Conservation (phyloP, 2,888 invertebrate species). For the Archaeoteleia sp. region DNA sequence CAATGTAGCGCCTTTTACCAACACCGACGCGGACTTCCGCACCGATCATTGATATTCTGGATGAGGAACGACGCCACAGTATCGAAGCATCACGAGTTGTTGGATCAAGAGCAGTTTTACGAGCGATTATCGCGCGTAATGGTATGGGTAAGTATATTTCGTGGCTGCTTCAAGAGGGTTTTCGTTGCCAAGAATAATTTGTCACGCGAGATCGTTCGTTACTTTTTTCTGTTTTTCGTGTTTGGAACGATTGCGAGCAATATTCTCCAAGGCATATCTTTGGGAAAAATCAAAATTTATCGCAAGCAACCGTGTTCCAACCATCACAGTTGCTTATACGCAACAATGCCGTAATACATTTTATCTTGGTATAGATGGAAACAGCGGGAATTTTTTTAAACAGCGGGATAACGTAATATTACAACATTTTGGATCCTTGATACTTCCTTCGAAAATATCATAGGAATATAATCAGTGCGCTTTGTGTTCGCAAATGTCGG, state of each 20-base stretch:
- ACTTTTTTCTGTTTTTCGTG: constrained; percentile 1
- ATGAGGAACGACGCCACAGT: constrained; percentile 42
- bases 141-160: constrained; percentile 40
- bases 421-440: too few species aligned
- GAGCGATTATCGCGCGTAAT: constrained; percentile 51
- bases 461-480: constrained; percentile 39
- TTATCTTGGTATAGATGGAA: not conserved
- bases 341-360: not conserved
- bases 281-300: not conserved
- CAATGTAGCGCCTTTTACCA: constrained; percentile 47
- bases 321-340: not conserved
- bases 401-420: too few species aligned
- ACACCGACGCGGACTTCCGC: constrained; percentile 47
- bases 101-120: constrained; percentile 46
- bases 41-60: constrained; percentile 44
- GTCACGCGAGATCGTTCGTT: constrained; percentile 7
- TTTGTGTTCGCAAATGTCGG: constrained; percentile 35
- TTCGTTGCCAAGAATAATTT: constrained; percentile 34
- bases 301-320: too few species aligned
- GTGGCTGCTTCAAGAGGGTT: constrained; percentile 7
- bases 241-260: constrained; percentile 2
- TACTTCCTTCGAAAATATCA: too few species aligned
- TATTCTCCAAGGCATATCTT: too few species aligned
- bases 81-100: constrained; percentile 22
- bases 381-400: too few species aligned